Base-by-base conservation (phyloP, 2,888 invertebrate genomes). In the Agrotis segetum region DNA sequence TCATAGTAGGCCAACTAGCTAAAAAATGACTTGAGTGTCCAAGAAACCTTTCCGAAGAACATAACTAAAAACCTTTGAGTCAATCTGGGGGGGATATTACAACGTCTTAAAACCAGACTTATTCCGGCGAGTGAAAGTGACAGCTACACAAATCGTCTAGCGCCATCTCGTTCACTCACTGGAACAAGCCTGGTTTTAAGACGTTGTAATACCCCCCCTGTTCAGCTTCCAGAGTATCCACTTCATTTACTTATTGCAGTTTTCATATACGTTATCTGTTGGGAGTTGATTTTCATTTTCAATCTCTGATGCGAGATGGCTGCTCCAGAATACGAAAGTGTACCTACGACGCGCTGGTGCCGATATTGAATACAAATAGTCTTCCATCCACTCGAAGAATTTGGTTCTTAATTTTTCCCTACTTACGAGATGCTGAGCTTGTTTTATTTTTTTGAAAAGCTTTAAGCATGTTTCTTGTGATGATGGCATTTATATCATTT, bases 221-320 rank as follows among this genome's bases (percentile, higher is more conserved):
- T 53, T 16, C 40, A 40, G 17, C 4, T 74, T 2, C 49, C 17
- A 64, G 11, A 52, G 47, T 47, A 47, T 16, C 34, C 6, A 53
- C 53, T 55, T 47, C 55, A 64, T 80, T 60, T 60, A 64, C 74
- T 60, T 60, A 56, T 63, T 67, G 60, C 63, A 74, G 7, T 56
- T 64, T 67, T 64, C 62, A 56, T 73, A 50, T 60, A 76, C 78
- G 79, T 67, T 58, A 77, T 72, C 74, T 72, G 62, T 50, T 62
- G 49, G 71, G 68, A 83, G 58, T 73, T 72, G 66, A 71, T 83
- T 84, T 74, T 82, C 77, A 71, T 83, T 84, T 74, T 82, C 77
- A 83, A 83, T 87, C 76, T 76, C 71, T 75, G 63, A 62, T 56
- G 64, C 69, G 71, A 64, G 62, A 77, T 64, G 44, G 68, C 50